phyloP scores from a whole-genome alignment of 2,888 invertebrate genomes.

The Globia sparganii region DNA sequence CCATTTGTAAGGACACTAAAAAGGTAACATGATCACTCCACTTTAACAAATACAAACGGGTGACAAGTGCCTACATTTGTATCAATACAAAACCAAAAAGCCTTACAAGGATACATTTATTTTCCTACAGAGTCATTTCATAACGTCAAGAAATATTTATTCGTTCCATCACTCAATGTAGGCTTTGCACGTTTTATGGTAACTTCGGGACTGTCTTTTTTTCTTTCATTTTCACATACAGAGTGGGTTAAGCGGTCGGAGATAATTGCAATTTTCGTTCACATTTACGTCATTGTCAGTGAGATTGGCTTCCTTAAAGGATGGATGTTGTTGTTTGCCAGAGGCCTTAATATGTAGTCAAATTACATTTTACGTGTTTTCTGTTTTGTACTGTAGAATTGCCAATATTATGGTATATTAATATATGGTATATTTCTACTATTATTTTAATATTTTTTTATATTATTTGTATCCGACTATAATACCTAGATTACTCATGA shows the following conservation, averaged over 20 bases:
- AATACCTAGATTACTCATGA: no score
- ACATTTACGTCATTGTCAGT: slow-evolving; percentile 28
- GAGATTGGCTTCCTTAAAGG: slow-evolving; percentile 33
- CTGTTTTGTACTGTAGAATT: not conserved
- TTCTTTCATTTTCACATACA: slow-evolving; percentile 35
- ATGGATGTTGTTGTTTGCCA: slow-evolving; percentile 13
- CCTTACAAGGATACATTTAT: slow-evolving; percentile 42
- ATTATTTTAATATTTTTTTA: not conserved
- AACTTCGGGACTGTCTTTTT: slow-evolving; percentile 39
- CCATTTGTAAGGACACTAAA: slow-evolving; percentile 4
- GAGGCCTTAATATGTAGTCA: not conserved
- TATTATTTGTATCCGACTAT: no score
- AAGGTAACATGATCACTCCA: not conserved
- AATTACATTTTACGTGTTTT: slow-evolving; percentile 36
- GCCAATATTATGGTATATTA: not conserved
- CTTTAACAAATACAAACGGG: slow-evolving; percentile 35
- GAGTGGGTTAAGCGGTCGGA: slow-evolving; percentile 29
- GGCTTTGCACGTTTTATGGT: slow-evolving; percentile 41
- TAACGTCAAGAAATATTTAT: slow-evolving; percentile 61
- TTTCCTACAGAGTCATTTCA: slow-evolving; percentile 28
- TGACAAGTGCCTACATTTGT: slow-evolving; percentile 48
- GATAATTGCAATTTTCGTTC: slow-evolving; percentile 54
- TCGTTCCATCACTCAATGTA: slow-evolving; percentile 62
- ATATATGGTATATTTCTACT: no score
- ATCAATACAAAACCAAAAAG: slow-evolving; percentile 50